phyloP scores from a whole-genome alignment of 2,888 invertebrate genomes.

The Tetragonula carbonaria region DNA sequence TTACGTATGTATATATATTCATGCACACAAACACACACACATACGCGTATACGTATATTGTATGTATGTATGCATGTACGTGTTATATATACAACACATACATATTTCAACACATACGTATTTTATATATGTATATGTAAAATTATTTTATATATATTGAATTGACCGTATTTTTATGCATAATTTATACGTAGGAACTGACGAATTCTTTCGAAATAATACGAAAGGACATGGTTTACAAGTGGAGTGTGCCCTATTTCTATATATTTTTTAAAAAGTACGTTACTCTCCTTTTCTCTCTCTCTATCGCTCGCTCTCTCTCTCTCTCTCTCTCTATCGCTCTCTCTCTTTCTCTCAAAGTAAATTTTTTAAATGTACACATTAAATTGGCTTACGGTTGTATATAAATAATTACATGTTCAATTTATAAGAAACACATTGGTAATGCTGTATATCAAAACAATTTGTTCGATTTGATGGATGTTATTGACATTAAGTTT shows the following conservation, averaged over 20 bases:
- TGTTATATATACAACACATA: too few relatives aligned
- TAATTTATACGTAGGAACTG: slow-evolving; percentile 67
- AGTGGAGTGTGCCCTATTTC: slow-evolving; percentile 67
- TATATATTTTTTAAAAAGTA: slow-evolving; percentile 69
- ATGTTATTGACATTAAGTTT: slow-evolving; percentile 35
- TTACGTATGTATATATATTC: slow-evolving; percentile 41
- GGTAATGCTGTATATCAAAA: slow-evolving; percentile 59
- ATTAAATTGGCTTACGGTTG: slow-evolving; percentile 57
- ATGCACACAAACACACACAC: background rate
- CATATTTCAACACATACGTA: background rate
- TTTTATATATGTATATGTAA: slow-evolving; percentile 36
- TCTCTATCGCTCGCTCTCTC: slow-evolving; percentile 7
- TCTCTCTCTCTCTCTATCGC: slow-evolving; percentile 7
- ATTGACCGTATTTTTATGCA: slow-evolving; percentile 57
- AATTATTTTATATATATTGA: slow-evolving; percentile 38
- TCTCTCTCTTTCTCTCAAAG: background rate
- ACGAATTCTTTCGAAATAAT: slow-evolving; percentile 65
- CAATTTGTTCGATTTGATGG: slow-evolving; percentile 29
- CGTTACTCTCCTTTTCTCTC: slow-evolving; percentile 17
- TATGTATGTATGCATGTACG: background rate
- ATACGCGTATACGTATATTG: background rate
- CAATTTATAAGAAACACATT: slow-evolving; percentile 61
- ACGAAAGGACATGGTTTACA: slow-evolving; percentile 62
- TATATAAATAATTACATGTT: slow-evolving; percentile 60
- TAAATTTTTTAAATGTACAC: slow-evolving; percentile 58